Evolutionary conservation across 2,888 invertebrate species (phyloP).

Genomic region (Pelosia muscerda): DNA sequence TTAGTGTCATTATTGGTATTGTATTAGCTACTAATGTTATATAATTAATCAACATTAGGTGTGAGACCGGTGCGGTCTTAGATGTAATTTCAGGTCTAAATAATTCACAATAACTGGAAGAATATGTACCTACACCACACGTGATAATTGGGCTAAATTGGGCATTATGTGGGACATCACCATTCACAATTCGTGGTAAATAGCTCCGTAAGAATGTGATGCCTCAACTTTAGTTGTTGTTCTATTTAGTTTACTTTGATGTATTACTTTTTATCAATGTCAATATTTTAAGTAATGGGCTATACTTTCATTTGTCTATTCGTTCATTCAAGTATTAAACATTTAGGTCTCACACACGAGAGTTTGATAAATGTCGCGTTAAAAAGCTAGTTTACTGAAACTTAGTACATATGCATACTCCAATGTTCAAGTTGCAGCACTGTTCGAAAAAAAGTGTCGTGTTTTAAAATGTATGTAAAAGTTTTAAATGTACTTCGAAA

Average conservation of each 20-base stretch:
- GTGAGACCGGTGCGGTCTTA: conserved; percentile 63
- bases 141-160: conserved; percentile 78
- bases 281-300: conserved; percentile 48
- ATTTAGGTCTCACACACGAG: no score
- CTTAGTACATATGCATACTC: no score
- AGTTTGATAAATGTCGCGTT: no score
- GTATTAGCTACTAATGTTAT: conserved; percentile 52
- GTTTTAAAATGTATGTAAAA: no score
- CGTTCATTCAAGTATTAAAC: not conserved
- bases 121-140: conserved; percentile 69
- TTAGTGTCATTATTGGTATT: conserved; percentile 43
- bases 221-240: conserved; percentile 45
- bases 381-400: no score
- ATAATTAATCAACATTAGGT: conserved; percentile 65
- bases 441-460: no score
- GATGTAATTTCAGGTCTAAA: conserved; percentile 78
- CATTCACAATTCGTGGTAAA: conserved; percentile 69
- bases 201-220: conserved; percentile 63
- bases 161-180: conserved; percentile 74
- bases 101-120: conserved; percentile 66
- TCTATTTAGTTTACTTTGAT: conserved; percentile 35
- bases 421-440: no score
- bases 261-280: conserved; percentile 48
- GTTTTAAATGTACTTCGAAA: no score
- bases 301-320: conserved; percentile 24